Evolutionary conservation across 2,888 invertebrate genomes (phyloP), one percentile per base, ranked within the genome.

Genomic region (Agelastica alni): DNA sequence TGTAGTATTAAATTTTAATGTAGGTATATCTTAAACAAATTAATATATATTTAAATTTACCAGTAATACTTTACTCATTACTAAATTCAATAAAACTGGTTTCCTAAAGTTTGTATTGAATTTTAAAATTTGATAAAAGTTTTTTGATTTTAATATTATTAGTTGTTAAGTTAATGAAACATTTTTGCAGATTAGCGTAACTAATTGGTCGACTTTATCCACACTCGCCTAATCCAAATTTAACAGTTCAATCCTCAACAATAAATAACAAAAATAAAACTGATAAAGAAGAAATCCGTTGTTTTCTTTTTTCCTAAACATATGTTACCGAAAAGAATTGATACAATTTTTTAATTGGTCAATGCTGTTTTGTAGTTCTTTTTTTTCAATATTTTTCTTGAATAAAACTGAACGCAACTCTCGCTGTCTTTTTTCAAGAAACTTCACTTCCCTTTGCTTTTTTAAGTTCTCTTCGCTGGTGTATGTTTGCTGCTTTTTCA

Each of bases 391-490:
- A 54, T 74, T 71, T 51, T 61, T 69, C 43, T 69, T 59, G 60
- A 72, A 71, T 44, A 68, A 65, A 36, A 69, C 64, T 39, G 73
- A 71, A 53, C 72, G 69, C 55, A 77, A 56, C 48, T 73, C 72
- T 44, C 71, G 65, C 58, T 72, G 72, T 53, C 66, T 70, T 31
- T 68, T 62, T 53, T 76, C 75, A 22, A 74, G 63, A 53, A 65
- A 69, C 56, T 70, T 78, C 9, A 81, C 78, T 14, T 78, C 72
- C 12, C 78, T 75, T 9, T 82, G 81, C 46, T 79, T 77, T 64
- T 78, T 77, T 14, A 79, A 77, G 18, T 79, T 75, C 48, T 80
- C 80, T 14, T 81, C 80, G n/a, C 79, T 76, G 30, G 82, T 73
- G 0, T 69, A 56, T 1, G 78, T 78, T 71, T 79, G 80, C 53